Conservation (phyloP, 2,888 invertebrate species). For the Graphium colonna region DNA sequence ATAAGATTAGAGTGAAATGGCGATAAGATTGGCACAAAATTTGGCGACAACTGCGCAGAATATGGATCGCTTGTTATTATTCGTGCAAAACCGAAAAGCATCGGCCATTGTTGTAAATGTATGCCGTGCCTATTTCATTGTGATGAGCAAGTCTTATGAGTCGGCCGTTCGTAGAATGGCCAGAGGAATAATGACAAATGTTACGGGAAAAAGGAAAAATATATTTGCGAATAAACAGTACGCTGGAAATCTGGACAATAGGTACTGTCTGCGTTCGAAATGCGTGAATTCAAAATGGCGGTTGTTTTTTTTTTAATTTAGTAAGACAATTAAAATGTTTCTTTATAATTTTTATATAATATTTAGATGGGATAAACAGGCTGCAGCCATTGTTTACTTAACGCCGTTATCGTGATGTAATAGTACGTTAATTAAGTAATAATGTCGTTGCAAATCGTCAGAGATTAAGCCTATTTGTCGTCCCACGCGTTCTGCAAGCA, state of each 20-base stretch:
- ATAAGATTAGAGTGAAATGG: constrained; percentile 18
- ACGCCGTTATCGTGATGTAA: constrained; percentile 17
- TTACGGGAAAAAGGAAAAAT: constrained; percentile 1
- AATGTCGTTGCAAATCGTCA: constrained; percentile 46
- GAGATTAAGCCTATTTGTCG: constrained; percentile 72
- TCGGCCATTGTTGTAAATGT: neutral
- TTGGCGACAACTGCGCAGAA: neutral
- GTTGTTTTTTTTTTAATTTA: neutral
- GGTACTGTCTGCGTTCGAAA: neutral
- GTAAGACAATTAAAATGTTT: no score
- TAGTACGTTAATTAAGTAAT: constrained; percentile 31
- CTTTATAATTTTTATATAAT: neutral
- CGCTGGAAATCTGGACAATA: neutral
- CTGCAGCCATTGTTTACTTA: neutral
- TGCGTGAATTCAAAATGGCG: neutral
- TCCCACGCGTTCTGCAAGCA: constrained; percentile 74
- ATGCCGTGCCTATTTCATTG: neutral
- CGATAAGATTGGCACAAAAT: constrained; percentile 35
- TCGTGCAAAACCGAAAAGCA: neutral
- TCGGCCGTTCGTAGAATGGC: neutral
- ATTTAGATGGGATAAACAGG: neutral
- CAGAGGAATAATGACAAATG: neutral
- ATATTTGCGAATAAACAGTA: neutral
- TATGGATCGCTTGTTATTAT: neutral
- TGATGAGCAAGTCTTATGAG: neutral